phyloP scores from a whole-genome alignment of 2,888 invertebrate species.

The Callyntrura guangdongensis region DNA sequence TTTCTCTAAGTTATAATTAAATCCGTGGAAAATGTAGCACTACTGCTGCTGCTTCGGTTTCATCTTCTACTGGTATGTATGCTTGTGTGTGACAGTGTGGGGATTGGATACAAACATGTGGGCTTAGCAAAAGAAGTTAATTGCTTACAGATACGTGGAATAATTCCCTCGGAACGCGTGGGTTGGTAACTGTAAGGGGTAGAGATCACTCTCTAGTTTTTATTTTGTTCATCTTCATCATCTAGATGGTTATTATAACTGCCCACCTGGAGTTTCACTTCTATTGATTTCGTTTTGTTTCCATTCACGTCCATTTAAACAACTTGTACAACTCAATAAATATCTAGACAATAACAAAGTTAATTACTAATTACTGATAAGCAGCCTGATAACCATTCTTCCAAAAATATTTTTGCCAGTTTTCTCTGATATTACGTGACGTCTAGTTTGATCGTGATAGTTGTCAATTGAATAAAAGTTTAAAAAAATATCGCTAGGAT shows the following conservation, averaged over 20 bases:
- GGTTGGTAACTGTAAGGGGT: not conserved
- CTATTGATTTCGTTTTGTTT: not conserved
- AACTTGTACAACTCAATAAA: too few relatives aligned
- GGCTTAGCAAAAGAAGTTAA: not conserved
- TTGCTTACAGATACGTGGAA: not conserved
- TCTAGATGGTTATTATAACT: not conserved
- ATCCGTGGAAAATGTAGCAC: constrained; percentile 18
- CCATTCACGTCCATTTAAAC: too few relatives aligned
- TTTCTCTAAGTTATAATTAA: constrained; percentile 56
- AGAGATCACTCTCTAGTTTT: not conserved
- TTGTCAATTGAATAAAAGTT: too few relatives aligned
- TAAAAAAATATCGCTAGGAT: too few relatives aligned
- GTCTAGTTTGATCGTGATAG: too few relatives aligned
- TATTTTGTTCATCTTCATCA: not conserved
- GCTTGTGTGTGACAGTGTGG: not conserved
- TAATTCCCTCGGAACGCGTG: not conserved
- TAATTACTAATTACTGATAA: too few relatives aligned
- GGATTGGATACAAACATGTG: not conserved
- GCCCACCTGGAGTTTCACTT: constrained; percentile 59
- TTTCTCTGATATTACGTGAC: too few relatives aligned
- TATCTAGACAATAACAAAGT: too few relatives aligned
- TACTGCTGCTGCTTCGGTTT: not conserved
- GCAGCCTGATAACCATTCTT: too few relatives aligned
- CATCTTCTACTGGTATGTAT: constrained; percentile 5
- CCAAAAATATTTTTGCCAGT: too few relatives aligned